Evolutionary conservation across 2,888 invertebrate species (phyloP).

Genomic region (Lasioglossum villosulum): DNA sequence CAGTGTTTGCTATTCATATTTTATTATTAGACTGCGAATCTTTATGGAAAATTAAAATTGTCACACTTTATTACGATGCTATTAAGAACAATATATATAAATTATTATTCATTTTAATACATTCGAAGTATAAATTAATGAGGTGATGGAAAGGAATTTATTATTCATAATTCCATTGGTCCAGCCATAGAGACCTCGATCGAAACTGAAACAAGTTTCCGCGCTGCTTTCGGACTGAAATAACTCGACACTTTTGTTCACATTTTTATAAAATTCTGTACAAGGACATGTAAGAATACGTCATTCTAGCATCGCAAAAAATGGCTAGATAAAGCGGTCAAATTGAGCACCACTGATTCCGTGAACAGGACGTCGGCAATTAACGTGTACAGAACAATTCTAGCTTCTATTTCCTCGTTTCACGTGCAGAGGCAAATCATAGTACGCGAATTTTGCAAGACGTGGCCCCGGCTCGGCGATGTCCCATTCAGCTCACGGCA

Average conservation of each 20-base stretch:
- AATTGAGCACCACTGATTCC: neutral
- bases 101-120: no score
- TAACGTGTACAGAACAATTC: neutral
- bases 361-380: neutral
- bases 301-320: neutral
- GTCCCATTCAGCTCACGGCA: neutral
- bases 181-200: no score
- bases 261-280: neutral
- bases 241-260: neutral
- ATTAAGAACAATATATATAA: no score
- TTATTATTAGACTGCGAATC: no score
- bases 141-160: no score
- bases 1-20: no score
- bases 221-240: neutral
- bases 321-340: neutral
- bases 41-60: no score
- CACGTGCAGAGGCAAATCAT: neutral
- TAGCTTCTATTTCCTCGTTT: slow-evolving; percentile 1
- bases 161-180: no score
- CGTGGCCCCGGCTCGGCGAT: neutral
- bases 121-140: no score
- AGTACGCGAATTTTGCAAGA: slow-evolving; percentile 4
- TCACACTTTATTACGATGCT: no score
- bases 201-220: no score
- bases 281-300: neutral